phyloP scores from a whole-genome alignment of 1,140 invertebrate genomes.

The Whitmania pigra region DNA sequence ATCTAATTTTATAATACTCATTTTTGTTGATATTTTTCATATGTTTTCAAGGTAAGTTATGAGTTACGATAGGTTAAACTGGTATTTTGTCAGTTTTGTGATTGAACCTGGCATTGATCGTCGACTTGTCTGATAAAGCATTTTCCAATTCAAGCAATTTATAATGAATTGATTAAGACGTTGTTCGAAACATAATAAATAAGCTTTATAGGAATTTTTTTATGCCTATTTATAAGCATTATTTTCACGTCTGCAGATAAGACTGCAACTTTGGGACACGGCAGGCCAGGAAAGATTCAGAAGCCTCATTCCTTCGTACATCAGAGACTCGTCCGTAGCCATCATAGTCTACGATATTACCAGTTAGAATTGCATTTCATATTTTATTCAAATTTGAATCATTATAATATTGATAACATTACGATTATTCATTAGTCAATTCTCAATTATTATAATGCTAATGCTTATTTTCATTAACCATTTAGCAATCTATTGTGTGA shows the following conservation, averaged over 20 bases:
- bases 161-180: not conserved
- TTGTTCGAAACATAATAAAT: too few species aligned
- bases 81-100: too few species aligned
- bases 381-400: not conserved
- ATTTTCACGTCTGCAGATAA: constrained; percentile 47
- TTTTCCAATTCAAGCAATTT: not conserved
- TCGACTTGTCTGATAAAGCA: not conserved
- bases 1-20: not conserved
- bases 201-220: too few species aligned
- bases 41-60: too few species aligned
- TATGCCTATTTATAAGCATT: too few species aligned
- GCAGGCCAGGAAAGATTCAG: constrained; percentile 95
- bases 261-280: constrained; percentile 95
- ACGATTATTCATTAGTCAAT: too few species aligned
- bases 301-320: constrained; percentile 95
- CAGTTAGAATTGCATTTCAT: constrained; percentile 50
- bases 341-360: constrained; percentile 99
- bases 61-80: too few species aligned
- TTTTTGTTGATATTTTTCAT: too few species aligned
- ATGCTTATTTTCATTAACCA: not conserved
- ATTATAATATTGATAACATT: not conserved
- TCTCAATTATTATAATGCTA: not conserved
- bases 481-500: not conserved
- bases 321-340: constrained; percentile 95
- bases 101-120: too few species aligned